Evolutionary conservation across 2,888 invertebrate genomes (phyloP).

Genomic region (Hyppa rectilinea): DNA sequence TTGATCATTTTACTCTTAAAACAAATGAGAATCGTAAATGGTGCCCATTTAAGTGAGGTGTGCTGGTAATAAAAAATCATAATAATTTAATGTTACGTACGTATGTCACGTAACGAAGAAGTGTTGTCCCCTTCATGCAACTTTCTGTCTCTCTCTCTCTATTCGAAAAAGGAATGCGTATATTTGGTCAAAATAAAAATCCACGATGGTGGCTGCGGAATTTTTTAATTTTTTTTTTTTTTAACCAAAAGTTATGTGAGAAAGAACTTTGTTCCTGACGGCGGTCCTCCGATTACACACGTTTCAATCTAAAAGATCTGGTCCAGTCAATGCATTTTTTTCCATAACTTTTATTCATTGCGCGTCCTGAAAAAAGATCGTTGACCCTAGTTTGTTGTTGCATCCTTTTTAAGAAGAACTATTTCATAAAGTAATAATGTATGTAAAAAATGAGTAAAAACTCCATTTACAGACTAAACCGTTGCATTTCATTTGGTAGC

Average conservation of each 20-base stretch:
- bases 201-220: too few species aligned
- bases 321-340: neutral
- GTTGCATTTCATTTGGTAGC: slow-evolving; percentile 46
- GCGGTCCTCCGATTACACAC: too few species aligned
- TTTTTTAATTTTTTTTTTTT: too few species aligned
- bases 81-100: too few species aligned
- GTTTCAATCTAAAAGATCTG: too few species aligned
- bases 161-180: too few species aligned
- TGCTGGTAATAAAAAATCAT: neutral
- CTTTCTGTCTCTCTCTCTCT: too few species aligned
- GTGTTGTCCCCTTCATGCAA: too few species aligned
- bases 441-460: slow-evolving; percentile 22
- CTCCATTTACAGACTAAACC: slow-evolving; percentile 18
- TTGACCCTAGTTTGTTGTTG: slow-evolving; percentile 10
- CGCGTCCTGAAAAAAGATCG: neutral
- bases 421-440: neutral
- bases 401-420: neutral
- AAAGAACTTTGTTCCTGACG: too few species aligned
- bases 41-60: neutral
- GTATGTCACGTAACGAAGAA: too few species aligned
- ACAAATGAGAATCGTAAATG: neutral
- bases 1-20: neutral
- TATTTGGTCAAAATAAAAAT: too few species aligned
- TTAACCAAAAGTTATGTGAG: too few species aligned
- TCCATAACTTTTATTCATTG: neutral